A percentile compares a stretch with the other conserved stretches of the same genome.
These are phyloP conservation scores for Pogonomyrmex californicus DNA, from an alignment of 1,140 invertebrate genomes.

Conservation along the genomic window DNA sequence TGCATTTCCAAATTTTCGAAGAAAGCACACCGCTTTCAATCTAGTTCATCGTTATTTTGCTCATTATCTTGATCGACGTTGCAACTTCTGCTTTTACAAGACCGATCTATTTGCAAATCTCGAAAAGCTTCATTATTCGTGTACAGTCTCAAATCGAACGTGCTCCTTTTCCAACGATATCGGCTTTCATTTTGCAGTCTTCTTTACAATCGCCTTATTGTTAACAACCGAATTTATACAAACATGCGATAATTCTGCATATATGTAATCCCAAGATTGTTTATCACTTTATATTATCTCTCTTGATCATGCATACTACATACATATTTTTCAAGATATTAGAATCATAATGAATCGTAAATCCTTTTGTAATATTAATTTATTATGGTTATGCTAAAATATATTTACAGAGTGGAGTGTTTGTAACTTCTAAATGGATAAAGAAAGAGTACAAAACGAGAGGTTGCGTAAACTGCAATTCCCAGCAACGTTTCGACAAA, in stretches of 20 bases:
- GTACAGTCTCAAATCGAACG: not conserved
- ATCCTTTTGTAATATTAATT: too few species aligned
- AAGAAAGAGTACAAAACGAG: not conserved
- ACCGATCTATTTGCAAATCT: conserved; percentile 41
- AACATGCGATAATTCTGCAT: not conserved
- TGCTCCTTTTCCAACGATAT: not conserved
- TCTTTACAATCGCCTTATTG: conserved; percentile 5
- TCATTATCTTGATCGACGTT: conserved; percentile 30
- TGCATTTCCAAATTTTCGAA: conserved; percentile 35
- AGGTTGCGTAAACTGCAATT: not conserved
- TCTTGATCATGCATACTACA: not conserved
- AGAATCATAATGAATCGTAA: too few species aligned
- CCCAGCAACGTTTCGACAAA: not conserved
- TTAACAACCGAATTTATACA: not conserved
- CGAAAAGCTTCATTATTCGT: conserved; percentile 11
- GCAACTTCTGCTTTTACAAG: not conserved
- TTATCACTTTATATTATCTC: not conserved
- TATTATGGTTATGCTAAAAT: too few species aligned
- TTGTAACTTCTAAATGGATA: not conserved
- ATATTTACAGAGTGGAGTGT: not conserved
- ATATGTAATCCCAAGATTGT: conserved; percentile 1
- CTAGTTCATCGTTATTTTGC: conserved; percentile 2
- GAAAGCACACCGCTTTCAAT: not conserved
- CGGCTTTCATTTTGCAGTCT: not conserved
- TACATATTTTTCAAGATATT: too few species aligned